Evolutionary conservation across 2,888 invertebrate species (phyloP), one percentile per base, ranked within the genome.

Genomic region (Yponomeuta cagnagella): DNA sequence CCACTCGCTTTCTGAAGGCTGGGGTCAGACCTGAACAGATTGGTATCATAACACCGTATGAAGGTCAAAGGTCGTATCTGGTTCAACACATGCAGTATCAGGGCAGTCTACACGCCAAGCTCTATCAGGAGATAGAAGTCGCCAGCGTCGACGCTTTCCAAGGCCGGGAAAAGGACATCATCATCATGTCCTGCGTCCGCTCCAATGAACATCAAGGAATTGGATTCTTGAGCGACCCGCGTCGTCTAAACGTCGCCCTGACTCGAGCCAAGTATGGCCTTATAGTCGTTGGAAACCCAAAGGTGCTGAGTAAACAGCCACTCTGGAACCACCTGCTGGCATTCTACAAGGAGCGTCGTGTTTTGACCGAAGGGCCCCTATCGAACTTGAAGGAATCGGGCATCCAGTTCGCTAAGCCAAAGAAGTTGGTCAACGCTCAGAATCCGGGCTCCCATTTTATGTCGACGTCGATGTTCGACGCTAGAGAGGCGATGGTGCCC

Each of bases 61-160:
- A 99, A 86, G 99, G 99, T 0, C 99, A 99, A 85, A 93, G 99
- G 12, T 98, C 99, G 0, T 99, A 98, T 84, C 93, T 99, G 74
- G 99, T 97, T 0, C 99, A 99, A 83, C 98, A 99, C 84, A 99
- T 99, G 99, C 99, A 99, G 87, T 98, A 98, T 83, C 99, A 98
- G 83, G 99, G 99, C 12, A 97, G 98, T 12, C 92, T 99, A 71
- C 98, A 99, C 83, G 96, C 98, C 63, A 99, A 99, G 82, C 92
- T 99, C 0, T 99, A 99, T 84, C 96, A 98, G 90, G 99, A 99
- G 83, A 98, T 99, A 71, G 99, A 99, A 90, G 99, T 99, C 0
- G 99, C 99, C 10, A 99, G 98, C 88, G 99, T 99, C 3, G 99
- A 99, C 87, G 99, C 99, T 0, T 99, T 99, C 87, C 99, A 99